These are phyloP conservation scores for Struthidea cinerea DNA, from an alignment of 2,113 vertebrate genomes.

Conservation along the genomic window DNA sequence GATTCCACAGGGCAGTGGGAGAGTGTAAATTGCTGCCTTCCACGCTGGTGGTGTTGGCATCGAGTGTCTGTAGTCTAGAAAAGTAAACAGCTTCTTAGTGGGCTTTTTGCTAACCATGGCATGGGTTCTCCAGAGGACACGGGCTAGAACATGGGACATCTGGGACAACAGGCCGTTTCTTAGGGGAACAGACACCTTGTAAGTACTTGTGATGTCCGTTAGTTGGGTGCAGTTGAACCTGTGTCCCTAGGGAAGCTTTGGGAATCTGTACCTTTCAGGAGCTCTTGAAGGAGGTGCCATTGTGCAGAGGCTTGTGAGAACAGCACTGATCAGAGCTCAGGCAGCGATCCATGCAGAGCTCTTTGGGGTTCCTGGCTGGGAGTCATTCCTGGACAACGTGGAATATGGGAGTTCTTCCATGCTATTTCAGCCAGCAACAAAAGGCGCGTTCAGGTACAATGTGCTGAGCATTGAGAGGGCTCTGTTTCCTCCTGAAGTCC, in stretches of 20 bases:
- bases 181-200: not conserved
- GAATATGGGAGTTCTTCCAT: not conserved
- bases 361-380: not conserved
- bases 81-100: not conserved
- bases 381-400: not conserved
- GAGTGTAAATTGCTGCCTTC: not conserved
- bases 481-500: not conserved
- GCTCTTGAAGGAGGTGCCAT: not conserved
- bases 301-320: not conserved
- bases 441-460: accelerated
- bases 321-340: not conserved
- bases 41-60: accelerated
- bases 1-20: not conserved
- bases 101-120: not conserved
- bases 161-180: not conserved
- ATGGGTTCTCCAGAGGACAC: not conserved
- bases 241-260: not conserved
- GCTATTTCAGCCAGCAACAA: not conserved
- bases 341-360: not conserved
- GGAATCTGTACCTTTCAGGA: not conserved
- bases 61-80: not conserved
- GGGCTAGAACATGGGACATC: accelerated
- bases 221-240: not conserved
- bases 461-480: not conserved
- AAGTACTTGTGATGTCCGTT: not conserved